Conservation (phyloP, 2,113 vertebrate species). For the Vidua macroura region DNA sequence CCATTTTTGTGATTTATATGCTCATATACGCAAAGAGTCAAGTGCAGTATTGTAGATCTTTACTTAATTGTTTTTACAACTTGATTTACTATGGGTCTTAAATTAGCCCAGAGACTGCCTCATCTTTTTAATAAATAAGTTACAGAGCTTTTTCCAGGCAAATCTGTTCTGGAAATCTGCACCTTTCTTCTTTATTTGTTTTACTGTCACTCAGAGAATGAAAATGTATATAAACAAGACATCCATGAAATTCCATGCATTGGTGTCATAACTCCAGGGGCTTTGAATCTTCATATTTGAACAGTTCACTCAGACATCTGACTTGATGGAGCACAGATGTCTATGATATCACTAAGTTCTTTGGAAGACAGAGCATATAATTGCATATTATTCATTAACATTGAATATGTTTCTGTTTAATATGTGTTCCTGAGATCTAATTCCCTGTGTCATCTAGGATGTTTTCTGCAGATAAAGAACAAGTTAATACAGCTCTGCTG, state of each 20-base stretch:
- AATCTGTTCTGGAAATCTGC: constrained; percentile 17
- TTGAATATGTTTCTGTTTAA: constrained; percentile 27
- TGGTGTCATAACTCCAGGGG: constrained; percentile 28
- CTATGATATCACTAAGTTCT: constrained; percentile 20
- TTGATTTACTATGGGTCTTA: neutral
- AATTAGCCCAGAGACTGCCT: neutral
- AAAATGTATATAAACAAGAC: constrained; percentile 28
- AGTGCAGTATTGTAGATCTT: neutral
- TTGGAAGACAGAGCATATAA: neutral
- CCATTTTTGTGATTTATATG: constrained; percentile 4
- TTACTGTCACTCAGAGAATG: constrained; percentile 26
- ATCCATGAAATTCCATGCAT: constrained; percentile 47
- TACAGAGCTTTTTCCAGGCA: neutral
- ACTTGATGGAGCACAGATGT: constrained; percentile 55
- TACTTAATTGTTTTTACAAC: constrained; percentile 8
- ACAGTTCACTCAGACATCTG: neutral
- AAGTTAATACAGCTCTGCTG: neutral
- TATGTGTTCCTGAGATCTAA: neutral
- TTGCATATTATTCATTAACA: neutral
- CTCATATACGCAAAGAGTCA: neutral
- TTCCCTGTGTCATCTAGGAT: neutral
- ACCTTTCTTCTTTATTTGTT: constrained; percentile 49
- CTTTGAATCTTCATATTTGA: constrained; percentile 22
- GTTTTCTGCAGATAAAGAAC: neutral
- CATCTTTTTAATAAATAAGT: constrained; percentile 9